These are phyloP conservation scores for Austrofundulus limnaeus DNA, from an alignment of 2,113 vertebrate species.

Conservation along the genomic window DNA sequence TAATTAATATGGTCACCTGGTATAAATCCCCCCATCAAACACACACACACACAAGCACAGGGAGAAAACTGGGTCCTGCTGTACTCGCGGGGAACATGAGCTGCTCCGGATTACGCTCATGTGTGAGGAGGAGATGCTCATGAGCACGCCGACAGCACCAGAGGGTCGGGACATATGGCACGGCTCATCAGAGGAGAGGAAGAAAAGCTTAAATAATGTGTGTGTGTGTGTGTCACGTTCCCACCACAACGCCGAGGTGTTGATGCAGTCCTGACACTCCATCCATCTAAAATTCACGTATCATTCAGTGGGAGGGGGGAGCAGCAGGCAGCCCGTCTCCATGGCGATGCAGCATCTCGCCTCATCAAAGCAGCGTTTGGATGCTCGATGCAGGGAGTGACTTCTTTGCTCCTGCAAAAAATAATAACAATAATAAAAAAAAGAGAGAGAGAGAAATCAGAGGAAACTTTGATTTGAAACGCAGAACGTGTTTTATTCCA, in stretches of 20 bases:
- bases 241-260: constrained; percentile 13
- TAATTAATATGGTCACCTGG: constrained; percentile 63
- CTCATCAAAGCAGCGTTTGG: constrained; percentile 25
- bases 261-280: constrained; percentile 27
- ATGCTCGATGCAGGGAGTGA: constrained; percentile 10
- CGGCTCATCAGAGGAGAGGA: not conserved
- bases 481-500: constrained; percentile 22
- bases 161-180: constrained; percentile 29
- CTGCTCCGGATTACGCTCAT: constrained; percentile 17
- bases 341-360: constrained; percentile 54
- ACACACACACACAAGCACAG: not conserved
- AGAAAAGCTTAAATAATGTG: not conserved
- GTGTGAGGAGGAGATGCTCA: constrained; percentile 1
- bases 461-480: constrained; percentile 37
- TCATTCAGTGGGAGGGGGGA: constrained; percentile 18
- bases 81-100: constrained; percentile 22
- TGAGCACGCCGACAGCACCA: constrained; percentile 3
- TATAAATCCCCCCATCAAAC: constrained; percentile 16
- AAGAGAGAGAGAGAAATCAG: constrained; percentile 11
- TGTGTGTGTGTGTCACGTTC: constrained; percentile 19
- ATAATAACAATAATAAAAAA: too few species aligned
- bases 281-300: constrained; percentile 36
- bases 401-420: constrained; percentile 22
- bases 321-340: constrained; percentile 52
- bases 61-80: not conserved